Base-by-base conservation (phyloP, 2,888 invertebrate species). In the Minunthozetes semirufus region DNA sequence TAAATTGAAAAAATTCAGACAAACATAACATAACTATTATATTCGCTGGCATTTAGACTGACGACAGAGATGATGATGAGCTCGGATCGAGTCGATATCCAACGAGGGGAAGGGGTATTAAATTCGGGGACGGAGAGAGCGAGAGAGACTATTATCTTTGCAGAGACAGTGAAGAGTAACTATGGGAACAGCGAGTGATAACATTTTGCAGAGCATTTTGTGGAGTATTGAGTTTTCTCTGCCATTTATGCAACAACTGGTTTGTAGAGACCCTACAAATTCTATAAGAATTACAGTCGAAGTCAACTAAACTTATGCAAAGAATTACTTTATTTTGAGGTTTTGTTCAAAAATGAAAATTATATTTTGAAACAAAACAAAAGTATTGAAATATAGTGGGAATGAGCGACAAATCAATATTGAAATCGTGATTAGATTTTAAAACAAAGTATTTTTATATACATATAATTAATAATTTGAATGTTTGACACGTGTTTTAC, bases 241-340 rank as follows among this genome's bases (percentile, higher is more conserved):
- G 13, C 9, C 33, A 38, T 66, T 66, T 66, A 66, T 38, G 66
- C 66, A 66, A 66, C 66, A 66, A 66, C 66, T 66, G 66, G 66
- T 66, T 66, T 38, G 66, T 29, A 66, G 38, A 38, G 19, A 9
- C 29, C 15, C 17, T 66, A 66, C n/a, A 66, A 33, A 33, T 33
- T 1, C 19, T 15, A 27, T n/a, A 33, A 66, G 5, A 29, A 56
- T 22, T 56, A 19, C 3, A 56, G 1, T 56, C 11, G 3, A 56
- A 19, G 3, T 56, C 15, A 48, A 17, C 17, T 48, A 48, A 48
- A 17, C 46, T 48, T 48, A 48, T 48, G 17, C 13, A 15, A 11
- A 48, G 46, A 48, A 48, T 17, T 4, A 48, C 46, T 48, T 48
- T 11, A 48, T 48, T 48, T 48, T 48, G 48, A 6, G 48, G 48